A percentile compares a stretch with the other conserved stretches of the same genome.
phyloP scores from a whole-genome alignment of 2,888 invertebrate genomes.

The Andrena hattorfiana region DNA sequence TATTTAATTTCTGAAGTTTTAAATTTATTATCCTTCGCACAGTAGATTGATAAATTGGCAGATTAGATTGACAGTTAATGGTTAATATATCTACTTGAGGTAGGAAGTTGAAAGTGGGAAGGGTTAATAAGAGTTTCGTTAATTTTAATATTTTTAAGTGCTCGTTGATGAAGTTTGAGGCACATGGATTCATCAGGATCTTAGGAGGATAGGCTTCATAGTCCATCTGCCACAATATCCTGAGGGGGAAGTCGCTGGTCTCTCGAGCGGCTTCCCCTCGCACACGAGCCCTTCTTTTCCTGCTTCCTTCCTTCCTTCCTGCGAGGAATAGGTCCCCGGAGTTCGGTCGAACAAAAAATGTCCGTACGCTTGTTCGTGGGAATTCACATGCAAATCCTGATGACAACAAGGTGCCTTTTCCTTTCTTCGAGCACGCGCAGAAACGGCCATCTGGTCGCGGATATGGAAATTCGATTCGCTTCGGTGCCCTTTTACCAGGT shows the following conservation, averaged over 20 bases:
- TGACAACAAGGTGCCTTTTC: conserved; percentile 61
- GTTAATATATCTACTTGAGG: neutral
- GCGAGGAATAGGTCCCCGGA: conserved; percentile 22
- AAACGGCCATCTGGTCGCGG: conserved; percentile 54
- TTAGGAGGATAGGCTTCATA: conserved; percentile 57
- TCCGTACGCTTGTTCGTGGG: conserved; percentile 60
- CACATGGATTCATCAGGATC: conserved; percentile 35
- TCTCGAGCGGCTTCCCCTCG: conserved; percentile 62
- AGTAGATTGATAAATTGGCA: no score
- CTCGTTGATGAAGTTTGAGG: neutral
- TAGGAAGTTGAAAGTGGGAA: neutral
- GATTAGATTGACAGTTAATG: no score
- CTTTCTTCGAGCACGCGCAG: conserved; percentile 43
- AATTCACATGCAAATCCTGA: conserved; percentile 73
- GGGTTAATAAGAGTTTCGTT: neutral
- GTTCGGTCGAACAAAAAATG: conserved; percentile 57
- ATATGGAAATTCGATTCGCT: conserved; percentile 52
- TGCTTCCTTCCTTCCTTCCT: conserved; percentile 63
- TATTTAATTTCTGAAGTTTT: no score
- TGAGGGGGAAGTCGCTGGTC: conserved; percentile 64
- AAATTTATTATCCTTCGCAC: no score
- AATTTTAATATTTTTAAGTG: neutral
- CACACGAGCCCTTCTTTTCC: conserved; percentile 56
- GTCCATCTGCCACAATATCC: conserved; percentile 70
- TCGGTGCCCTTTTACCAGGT: neutral